phyloP scores from a whole-genome alignment of 2,888 invertebrate species.

The Melinaea marsaeus region DNA sequence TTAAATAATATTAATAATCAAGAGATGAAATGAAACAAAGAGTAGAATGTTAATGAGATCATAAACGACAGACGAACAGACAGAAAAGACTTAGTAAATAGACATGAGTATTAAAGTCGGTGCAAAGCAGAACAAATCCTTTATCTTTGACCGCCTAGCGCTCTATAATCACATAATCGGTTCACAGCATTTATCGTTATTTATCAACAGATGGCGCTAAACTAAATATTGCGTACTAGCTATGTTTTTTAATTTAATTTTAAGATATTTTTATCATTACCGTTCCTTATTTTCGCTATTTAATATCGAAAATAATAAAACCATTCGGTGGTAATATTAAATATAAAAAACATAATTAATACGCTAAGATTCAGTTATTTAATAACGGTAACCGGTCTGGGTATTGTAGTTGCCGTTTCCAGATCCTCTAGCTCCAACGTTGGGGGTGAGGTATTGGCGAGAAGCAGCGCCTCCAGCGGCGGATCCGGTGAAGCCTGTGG shows the following conservation, averaged over 20 bases:
- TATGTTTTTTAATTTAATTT: slow-evolving; percentile 10
- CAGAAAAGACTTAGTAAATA: slow-evolving; percentile 28
- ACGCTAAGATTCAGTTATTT: slow-evolving; percentile 35
- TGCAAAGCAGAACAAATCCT: slow-evolving; percentile 22
- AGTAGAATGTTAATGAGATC: slow-evolving; percentile 43
- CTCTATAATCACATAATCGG: slow-evolving; percentile 39
- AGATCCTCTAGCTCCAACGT: slow-evolving; percentile 57
- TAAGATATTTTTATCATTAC: not conserved
- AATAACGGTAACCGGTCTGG: slow-evolving; percentile 68
- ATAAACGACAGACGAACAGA: slow-evolving; percentile 35
- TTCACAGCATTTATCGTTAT: slow-evolving; percentile 41
- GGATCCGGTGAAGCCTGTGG: slow-evolving; percentile 28
- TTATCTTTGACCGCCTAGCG: slow-evolving; percentile 28
- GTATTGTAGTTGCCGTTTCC: slow-evolving; percentile 70
- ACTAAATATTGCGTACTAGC: slow-evolving; percentile 20
- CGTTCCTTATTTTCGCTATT: not conserved
- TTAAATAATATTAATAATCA: slow-evolving; percentile 30
- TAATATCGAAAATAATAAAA: slow-evolving; percentile 1
- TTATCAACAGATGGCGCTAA: slow-evolving; percentile 22
- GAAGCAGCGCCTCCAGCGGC: slow-evolving; percentile 52
- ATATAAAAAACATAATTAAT: slow-evolving; percentile 18
- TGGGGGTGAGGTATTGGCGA: slow-evolving; percentile 68
- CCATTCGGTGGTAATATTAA: not conserved
- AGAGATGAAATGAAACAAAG: slow-evolving; percentile 38
- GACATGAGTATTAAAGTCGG: slow-evolving; percentile 33